These are phyloP conservation scores for Nemurella pictetii DNA, from an alignment of 2,888 invertebrate genomes.

Conservation along the genomic window DNA sequence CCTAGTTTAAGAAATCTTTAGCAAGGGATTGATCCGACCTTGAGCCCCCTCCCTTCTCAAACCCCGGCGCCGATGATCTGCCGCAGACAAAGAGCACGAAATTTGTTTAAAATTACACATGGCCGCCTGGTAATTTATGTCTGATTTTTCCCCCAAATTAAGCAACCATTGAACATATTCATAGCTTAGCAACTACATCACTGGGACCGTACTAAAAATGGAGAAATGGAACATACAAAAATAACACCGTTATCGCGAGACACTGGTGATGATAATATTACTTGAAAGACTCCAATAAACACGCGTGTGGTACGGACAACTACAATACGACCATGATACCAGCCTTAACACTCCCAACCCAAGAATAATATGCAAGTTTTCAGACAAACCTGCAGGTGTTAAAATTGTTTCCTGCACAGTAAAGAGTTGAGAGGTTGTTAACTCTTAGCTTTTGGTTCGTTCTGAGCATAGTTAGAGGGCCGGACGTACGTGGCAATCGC, in stretches of 20 bases:
- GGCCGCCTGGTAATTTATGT: neutral
- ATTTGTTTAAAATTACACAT: neutral
- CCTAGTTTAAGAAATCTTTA: too few species aligned
- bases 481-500: slow-evolving; percentile 29
- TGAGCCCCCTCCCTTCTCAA: too few species aligned
- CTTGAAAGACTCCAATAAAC: neutral
- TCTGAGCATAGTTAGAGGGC: neutral
- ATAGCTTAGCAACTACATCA: neutral
- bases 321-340: too few species aligned
- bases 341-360: neutral
- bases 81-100: neutral
- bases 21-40: too few species aligned
- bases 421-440: slow-evolving; percentile 28
- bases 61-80: neutral
- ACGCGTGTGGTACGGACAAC: neutral
- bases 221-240: too few species aligned
- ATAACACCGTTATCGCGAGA: too few species aligned
- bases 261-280: neutral
- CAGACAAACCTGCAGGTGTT: slow-evolving; percentile 27
- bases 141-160: neutral
- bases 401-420: slow-evolving; percentile 13
- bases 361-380: neutral
- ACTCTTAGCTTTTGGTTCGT: slow-evolving; percentile 24
- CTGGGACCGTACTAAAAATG: neutral
- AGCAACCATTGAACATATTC: neutral